Conservation (phyloP, 2,888 invertebrate genomes). For the Trissolcus brochymenae region DNA sequence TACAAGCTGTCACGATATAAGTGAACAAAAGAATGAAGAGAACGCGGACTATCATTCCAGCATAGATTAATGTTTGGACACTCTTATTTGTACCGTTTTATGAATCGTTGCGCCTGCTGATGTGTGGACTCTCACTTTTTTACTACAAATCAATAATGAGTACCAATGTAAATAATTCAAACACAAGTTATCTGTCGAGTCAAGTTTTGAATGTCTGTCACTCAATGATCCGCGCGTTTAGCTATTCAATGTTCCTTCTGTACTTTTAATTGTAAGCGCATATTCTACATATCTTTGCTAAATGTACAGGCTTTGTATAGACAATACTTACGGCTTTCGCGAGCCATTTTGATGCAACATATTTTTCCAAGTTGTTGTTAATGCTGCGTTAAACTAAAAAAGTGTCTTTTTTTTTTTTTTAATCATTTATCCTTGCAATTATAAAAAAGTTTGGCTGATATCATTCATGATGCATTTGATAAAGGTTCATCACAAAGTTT, state of each 20-base stretch:
- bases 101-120: conserved; percentile 15
- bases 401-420: not conserved
- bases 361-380: not conserved
- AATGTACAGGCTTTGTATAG: conserved; percentile 49
- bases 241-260: conserved; percentile 65
- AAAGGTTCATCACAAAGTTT: conserved; percentile 12
- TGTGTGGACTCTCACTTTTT: conserved; percentile 56
- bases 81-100: too few relatives aligned
- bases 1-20: not conserved
- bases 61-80: too few relatives aligned
- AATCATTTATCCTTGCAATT: not conserved
- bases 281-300: conserved; percentile 48
- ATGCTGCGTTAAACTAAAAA: too few relatives aligned
- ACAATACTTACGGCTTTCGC: conserved; percentile 30
- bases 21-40: not conserved
- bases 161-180: conserved; percentile 1
- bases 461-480: conserved; percentile 16
- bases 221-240: conserved; percentile 61
- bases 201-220: conserved; percentile 52
- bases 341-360: not conserved
- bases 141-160: conserved; percentile 38
- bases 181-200: conserved; percentile 17
- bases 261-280: conserved; percentile 33
- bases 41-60: too few relatives aligned
- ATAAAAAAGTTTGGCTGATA: too few relatives aligned